phyloP scores from a whole-genome alignment of 2,113 vertebrate genomes.

The Eubucco bourcierii region DNA sequence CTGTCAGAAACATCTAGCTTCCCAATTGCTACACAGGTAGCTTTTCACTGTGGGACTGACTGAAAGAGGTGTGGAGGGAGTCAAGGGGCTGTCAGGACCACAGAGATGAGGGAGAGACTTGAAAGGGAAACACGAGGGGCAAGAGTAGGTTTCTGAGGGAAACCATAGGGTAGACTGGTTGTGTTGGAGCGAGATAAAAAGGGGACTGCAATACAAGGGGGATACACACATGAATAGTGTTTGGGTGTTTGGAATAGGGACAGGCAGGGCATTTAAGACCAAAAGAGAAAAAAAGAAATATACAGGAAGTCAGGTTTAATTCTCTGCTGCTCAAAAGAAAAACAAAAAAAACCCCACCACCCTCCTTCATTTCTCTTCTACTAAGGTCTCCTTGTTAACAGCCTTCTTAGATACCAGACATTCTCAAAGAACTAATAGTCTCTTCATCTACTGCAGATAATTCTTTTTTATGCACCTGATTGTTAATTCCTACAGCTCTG shows the following conservation, averaged over 20 bases:
- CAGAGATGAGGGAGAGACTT: background rate
- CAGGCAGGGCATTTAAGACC: background rate
- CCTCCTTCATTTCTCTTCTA: background rate
- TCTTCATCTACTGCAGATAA: constrained; percentile 27
- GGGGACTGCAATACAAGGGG: background rate
- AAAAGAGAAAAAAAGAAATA: background rate
- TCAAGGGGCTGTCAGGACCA: background rate
- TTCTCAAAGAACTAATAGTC: constrained; percentile 31
- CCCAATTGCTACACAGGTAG: background rate
- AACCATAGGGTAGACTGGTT: accelerated
- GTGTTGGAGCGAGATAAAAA: background rate
- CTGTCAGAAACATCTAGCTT: background rate
- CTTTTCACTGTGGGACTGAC: background rate
- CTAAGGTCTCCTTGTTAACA: constrained; percentile 6
- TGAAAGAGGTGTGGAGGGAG: accelerated
- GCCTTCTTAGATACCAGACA: background rate
- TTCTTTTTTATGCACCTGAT: constrained; percentile 26
- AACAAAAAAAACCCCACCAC: background rate
- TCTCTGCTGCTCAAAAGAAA: background rate
- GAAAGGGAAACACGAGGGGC: background rate
- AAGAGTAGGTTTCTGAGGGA: background rate
- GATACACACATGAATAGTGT: accelerated
- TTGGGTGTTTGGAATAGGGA: background rate
- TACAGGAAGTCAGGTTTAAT: background rate
- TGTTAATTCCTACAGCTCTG: constrained; percentile 37